phyloP scores from a whole-genome alignment of 1,140 invertebrate genomes.

The Maconellicoccus hirsutus region DNA sequence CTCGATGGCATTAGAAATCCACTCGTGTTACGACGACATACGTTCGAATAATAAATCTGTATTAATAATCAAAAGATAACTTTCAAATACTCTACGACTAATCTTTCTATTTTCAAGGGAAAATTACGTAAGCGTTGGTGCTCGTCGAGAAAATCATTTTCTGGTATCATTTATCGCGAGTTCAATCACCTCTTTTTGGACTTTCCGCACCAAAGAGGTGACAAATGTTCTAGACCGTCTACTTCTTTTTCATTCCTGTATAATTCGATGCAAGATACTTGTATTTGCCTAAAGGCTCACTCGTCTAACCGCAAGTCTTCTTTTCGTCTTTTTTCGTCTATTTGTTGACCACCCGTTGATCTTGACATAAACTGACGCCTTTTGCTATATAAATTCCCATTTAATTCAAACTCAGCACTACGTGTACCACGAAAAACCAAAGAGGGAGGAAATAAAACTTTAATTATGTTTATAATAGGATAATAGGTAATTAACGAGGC shows the following conservation, averaged over 20 bases:
- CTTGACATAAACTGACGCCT: not conserved
- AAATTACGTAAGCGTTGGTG: not conserved
- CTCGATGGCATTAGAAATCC: too few relatives aligned
- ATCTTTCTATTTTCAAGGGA: not conserved
- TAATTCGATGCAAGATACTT: not conserved
- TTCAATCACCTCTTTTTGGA: not conserved
- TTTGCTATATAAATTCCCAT: not conserved
- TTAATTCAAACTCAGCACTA: too few relatives aligned
- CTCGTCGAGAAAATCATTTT: not conserved
- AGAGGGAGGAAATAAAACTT: too few relatives aligned
- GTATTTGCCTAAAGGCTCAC: not conserved
- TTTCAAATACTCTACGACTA: not conserved
- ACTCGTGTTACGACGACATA: too few relatives aligned
- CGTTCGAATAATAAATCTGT: not conserved
- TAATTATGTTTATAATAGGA: too few relatives aligned
- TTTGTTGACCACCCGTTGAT: slow-evolving; percentile 1
- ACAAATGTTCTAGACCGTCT: not conserved
- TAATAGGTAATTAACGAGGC: too few relatives aligned
- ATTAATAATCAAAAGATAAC: not conserved
- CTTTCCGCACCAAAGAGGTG: not conserved
- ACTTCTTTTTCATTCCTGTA: not conserved
- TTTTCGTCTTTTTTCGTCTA: not conserved
- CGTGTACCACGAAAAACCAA: too few relatives aligned
- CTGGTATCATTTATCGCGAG: not conserved
- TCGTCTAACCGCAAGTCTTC: not conserved